These are phyloP conservation scores for Argyresthia albistria DNA, from an alignment of 2,888 invertebrate species.

Conservation along the genomic window DNA sequence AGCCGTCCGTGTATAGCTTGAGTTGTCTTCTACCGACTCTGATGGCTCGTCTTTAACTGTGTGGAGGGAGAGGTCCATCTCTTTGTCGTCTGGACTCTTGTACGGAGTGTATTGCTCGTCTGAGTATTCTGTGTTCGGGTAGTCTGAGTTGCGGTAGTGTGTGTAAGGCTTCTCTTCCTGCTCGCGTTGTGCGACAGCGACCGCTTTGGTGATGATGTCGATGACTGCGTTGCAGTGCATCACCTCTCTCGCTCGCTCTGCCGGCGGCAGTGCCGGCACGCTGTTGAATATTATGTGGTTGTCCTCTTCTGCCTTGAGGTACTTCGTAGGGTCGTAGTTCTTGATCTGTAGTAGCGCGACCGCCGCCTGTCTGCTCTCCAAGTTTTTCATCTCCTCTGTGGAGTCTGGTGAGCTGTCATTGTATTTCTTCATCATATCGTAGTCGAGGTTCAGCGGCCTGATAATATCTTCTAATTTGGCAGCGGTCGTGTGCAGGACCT, in stretches of 20 bases:
- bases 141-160: conserved; percentile 40
- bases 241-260: conserved; percentile 66
- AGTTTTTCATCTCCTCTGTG: conserved; percentile 66
- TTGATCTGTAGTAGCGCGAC: conserved; percentile 66
- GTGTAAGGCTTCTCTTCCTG: conserved; percentile 55
- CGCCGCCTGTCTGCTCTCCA: conserved; percentile 66
- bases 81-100: conserved; percentile 38
- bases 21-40: conserved; percentile 28
- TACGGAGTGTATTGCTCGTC: conserved; percentile 49
- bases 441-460: conserved; percentile 56
- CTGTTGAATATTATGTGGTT: conserved; percentile 74
- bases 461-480: conserved; percentile 72
- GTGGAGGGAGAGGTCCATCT: conserved; percentile 64
- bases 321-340: conserved; percentile 65
- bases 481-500: conserved; percentile 71
- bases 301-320: conserved; percentile 50
- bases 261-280: conserved; percentile 68
- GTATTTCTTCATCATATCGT: conserved; percentile 49
- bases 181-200: conserved; percentile 64
- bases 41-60: conserved; percentile 46
- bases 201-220: conserved; percentile 66
- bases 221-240: conserved; percentile 68
- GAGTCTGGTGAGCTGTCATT: conserved; percentile 63
- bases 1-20: conserved; percentile 31
- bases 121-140: conserved; percentile 39